Conservation (phyloP, 2,797 vertebrate species). For the Lindbergichthys nudifrons region DNA sequence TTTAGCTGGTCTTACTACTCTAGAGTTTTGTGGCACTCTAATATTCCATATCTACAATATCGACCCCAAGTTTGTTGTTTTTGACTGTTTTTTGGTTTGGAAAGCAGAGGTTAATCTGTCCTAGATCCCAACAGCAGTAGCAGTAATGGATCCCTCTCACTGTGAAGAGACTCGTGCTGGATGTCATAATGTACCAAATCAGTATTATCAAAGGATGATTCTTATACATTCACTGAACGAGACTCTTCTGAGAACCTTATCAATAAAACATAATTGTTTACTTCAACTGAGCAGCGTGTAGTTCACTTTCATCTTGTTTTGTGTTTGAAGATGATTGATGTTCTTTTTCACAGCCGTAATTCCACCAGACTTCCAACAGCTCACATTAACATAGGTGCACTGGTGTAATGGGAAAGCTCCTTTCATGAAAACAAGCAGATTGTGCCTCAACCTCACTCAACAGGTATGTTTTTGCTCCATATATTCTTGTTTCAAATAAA, state of each 20-base stretch:
- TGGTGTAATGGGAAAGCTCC: neutral
- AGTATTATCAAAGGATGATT: slow-evolving; percentile 88
- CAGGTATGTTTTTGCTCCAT: neutral
- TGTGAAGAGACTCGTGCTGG: slow-evolving; percentile 89
- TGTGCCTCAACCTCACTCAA: neutral
- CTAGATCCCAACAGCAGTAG: slow-evolving; percentile 87
- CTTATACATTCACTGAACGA: slow-evolving; percentile 85
- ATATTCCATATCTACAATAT: slow-evolving; percentile 88
- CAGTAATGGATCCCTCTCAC: slow-evolving; percentile 87
- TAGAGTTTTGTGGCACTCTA: slow-evolving; percentile 89
- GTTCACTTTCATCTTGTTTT: slow-evolving; percentile 66
- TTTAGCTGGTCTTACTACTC: slow-evolving; percentile 90
- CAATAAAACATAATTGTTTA: slow-evolving; percentile 90
- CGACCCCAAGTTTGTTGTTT: slow-evolving; percentile 84
- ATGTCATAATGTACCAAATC: slow-evolving; percentile 91
- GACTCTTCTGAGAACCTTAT: slow-evolving; percentile 89
- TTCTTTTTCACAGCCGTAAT: neutral
- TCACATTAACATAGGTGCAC: slow-evolving; percentile 6
- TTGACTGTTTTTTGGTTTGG: slow-evolving; percentile 73
- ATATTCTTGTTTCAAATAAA: neutral
- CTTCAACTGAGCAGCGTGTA: slow-evolving; percentile 80
- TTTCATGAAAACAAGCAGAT: neutral
- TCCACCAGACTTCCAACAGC: slow-evolving; percentile 12
- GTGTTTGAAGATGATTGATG: slow-evolving; percentile 26
- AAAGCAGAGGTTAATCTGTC: slow-evolving; percentile 83